Conservation (phyloP, 2,888 invertebrate genomes). For the Unio pictorum region DNA sequence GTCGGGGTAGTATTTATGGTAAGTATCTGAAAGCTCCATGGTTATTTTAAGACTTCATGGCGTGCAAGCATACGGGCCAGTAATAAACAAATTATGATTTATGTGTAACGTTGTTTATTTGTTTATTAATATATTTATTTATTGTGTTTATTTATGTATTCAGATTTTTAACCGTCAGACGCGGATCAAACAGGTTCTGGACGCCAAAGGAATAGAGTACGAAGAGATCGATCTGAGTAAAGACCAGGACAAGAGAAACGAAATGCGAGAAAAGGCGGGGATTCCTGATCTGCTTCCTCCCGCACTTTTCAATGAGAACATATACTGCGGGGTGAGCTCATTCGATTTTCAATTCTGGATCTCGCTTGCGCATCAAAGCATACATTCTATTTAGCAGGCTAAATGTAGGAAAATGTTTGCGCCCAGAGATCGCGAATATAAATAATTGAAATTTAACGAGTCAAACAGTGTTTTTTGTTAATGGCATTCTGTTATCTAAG, state of each 20-base stretch:
- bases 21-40: too few species aligned
- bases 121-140: too few species aligned
- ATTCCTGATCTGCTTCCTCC: conserved; percentile 46
- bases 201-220: conserved; percentile 40
- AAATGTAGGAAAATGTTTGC: background rate
- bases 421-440: background rate
- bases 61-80: too few species aligned
- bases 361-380: background rate
- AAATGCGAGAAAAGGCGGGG: conserved; percentile 49
- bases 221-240: conserved; percentile 42
- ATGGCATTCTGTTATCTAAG: too few species aligned
- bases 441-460: background rate
- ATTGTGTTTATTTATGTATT: conserved; percentile 6
- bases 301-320: conserved; percentile 48
- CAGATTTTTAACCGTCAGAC: conserved; percentile 50
- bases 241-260: conserved; percentile 31
- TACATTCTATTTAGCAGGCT: background rate
- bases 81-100: too few species aligned
- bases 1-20: too few species aligned
- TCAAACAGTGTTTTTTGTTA: background rate
- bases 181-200: conserved; percentile 43
- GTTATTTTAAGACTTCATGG: too few species aligned
- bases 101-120: too few species aligned
- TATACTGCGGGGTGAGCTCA: conserved; percentile 45
- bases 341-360: background rate